Percentiles rank a stretch among this genome's conserved stretches.
These are phyloP conservation scores for Epinephelus coioides DNA, from an alignment of 2,797 vertebrate genomes.

Conservation along the genomic window DNA sequence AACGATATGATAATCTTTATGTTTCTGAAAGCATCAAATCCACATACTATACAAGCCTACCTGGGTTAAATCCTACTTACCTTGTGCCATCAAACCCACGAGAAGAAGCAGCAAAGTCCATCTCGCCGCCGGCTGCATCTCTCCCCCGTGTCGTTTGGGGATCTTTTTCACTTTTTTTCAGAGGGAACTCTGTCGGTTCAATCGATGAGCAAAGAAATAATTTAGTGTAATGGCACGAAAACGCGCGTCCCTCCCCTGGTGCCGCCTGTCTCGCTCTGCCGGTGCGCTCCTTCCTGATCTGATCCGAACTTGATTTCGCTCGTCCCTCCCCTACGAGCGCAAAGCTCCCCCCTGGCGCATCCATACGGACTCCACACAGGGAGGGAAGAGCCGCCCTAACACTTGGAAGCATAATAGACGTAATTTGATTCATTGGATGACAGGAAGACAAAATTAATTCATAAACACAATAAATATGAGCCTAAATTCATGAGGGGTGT, in stretches of 20 bases:
- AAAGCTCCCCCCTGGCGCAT: constrained; percentile 65
- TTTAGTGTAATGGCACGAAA: constrained; percentile 13
- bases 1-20: background rate
- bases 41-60: background rate
- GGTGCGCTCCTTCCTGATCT: constrained; percentile 63
- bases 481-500: background rate
- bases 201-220: constrained; percentile 21
- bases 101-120: constrained; percentile 79
- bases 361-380: constrained; percentile 41
- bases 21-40: background rate
- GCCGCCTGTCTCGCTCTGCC: constrained; percentile 47
- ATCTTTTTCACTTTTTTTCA: constrained; percentile 39
- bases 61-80: constrained; percentile 64
- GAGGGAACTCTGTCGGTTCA: constrained; percentile 20
- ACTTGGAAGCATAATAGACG: background rate
- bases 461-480: background rate
- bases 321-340: constrained; percentile 75
- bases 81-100: constrained; percentile 71
- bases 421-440: background rate
- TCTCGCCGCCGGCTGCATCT: constrained; percentile 75
- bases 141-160: constrained; percentile 39
- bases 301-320: constrained; percentile 68
- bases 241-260: constrained; percentile 42
- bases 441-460: background rate
- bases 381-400: constrained; percentile 25